Conservation (phyloP, 2,113 vertebrate genomes). For the Melanocharis versteri region DNA sequence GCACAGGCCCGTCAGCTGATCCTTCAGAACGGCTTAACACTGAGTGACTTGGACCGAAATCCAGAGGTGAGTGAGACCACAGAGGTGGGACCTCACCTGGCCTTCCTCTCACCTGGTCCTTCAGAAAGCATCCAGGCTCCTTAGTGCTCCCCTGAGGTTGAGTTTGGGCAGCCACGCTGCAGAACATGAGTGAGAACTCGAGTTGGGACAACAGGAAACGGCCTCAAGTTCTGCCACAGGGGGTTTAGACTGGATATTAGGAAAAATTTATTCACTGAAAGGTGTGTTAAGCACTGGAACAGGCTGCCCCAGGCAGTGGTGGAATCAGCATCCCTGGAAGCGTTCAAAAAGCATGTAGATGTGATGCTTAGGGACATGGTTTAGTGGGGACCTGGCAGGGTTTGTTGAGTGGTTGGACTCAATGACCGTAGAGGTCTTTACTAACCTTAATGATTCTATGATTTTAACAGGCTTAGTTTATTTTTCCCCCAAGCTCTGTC, state of each 20-base stretch:
- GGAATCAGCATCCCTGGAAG: neutral
- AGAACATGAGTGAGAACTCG: fast-evolving
- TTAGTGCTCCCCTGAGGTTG: neutral
- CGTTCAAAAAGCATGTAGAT: neutral
- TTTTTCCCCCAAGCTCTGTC: neutral
- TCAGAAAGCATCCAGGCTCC: neutral
- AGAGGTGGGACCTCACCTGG: neutral
- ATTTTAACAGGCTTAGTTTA: neutral
- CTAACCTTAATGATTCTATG: neutral
- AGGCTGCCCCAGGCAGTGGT: neutral
- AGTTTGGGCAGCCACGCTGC: neutral
- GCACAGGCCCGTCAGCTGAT: slow-evolving; percentile 93
- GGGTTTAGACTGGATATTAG: neutral
- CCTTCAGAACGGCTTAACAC: slow-evolving; percentile 83
- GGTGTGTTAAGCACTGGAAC: neutral
- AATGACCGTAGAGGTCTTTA: neutral
- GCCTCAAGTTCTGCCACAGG: neutral
- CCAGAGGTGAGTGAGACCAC: slow-evolving; percentile 80
- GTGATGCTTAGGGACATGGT: neutral
- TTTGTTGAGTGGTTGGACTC: neutral
- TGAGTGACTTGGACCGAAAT: slow-evolving; percentile 92
- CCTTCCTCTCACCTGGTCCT: neutral
- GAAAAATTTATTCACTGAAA: neutral
- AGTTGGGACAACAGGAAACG: neutral
- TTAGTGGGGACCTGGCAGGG: neutral